Evolutionary conservation across 1,140 invertebrate genomes (phyloP), one percentile per base, ranked within the genome.

Genomic region (Drosophila kanapiae): DNA sequence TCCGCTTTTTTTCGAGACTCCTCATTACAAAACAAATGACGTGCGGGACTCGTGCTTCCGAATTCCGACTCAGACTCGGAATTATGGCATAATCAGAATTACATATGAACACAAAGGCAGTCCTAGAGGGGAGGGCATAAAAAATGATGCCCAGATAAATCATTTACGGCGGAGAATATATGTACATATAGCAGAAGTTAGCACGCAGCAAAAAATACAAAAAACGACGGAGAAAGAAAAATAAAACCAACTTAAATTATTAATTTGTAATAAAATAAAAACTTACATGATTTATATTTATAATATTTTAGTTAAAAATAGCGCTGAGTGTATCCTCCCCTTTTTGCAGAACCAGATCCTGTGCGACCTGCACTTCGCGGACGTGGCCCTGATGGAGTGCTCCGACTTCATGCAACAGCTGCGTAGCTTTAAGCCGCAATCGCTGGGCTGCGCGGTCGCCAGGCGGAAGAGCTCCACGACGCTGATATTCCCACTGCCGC

Each of bases 321-420:
- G 14, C 23, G 23, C 4, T 8, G 9, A 27, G 35, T 56, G 53
- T 38, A 56, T 38, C 43, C 18, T 4, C 5, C 8, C 11, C 2
- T 45, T 37, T 9, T 31, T 23, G n/a, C 58, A 93, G 91, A 93
- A 93, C 88, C 92, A 93, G 72, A 93, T 93, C 69, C 80, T 93
- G 64, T 93, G 92, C 85, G 92, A 93, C 82, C 83, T 93, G 80
- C 92, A 93, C 78, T 93, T 93, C 79, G 92, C 92, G 84, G 97
- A 99, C 96, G 97, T 98, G 75, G 96, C 97, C 92, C 96, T 98
- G 84, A 98, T 98, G 97, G 97, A 98, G 95, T 97, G 96, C 94
- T 97, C 97, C 64, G 97, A 98, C 95, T 98, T 98, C 94, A 98
- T 98, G 97, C 97, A 98, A 94, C 97, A 98, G 94, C 95, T 99